phyloP scores from a whole-genome alignment of 2,888 invertebrate genomes.

The Caenorhabditis imperialis region DNA sequence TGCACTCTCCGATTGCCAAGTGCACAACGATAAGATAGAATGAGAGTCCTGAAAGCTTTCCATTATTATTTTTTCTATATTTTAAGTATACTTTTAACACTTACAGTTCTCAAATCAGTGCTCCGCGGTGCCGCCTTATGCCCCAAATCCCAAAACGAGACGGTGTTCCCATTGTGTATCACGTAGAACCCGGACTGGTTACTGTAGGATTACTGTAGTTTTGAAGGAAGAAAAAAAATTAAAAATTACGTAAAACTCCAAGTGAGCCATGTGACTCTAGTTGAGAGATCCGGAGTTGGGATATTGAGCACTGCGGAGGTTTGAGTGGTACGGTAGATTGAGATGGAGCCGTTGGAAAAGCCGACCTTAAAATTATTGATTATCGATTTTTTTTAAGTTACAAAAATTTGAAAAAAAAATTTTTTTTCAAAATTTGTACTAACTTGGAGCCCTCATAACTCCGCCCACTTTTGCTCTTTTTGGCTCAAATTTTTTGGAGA shows the following conservation, averaged over 20 bases:
- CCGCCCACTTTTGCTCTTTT: not conserved
- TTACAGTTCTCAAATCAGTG: slow-evolving; percentile 24
- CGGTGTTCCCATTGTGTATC: slow-evolving; percentile 24
- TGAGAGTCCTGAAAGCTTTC: slow-evolving; percentile 29
- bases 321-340: slow-evolving; percentile 42
- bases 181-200: slow-evolving; percentile 44
- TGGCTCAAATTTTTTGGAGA: no score
- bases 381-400: no score
- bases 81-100: no score
- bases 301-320: slow-evolving; percentile 37
- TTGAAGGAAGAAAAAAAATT: no score
- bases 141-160: slow-evolving; percentile 43
- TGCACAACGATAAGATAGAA: slow-evolving; percentile 20
- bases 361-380: slow-evolving; percentile 36
- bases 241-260: slow-evolving; percentile 40
- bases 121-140: slow-evolving; percentile 14
- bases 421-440: no score
- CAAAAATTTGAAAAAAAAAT: no score
- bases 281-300: slow-evolving; percentile 19
- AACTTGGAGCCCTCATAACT: no score
- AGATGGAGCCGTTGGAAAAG: slow-evolving; percentile 37
- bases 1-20: slow-evolving; percentile 32
- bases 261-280: slow-evolving; percentile 28
- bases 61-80: not conserved
- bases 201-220: slow-evolving; percentile 18